A percentile compares a stretch with the other conserved stretches of the same genome.
phyloP scores from a whole-genome alignment of 2,797 vertebrate species.

The Microctenopoma lineatum region DNA sequence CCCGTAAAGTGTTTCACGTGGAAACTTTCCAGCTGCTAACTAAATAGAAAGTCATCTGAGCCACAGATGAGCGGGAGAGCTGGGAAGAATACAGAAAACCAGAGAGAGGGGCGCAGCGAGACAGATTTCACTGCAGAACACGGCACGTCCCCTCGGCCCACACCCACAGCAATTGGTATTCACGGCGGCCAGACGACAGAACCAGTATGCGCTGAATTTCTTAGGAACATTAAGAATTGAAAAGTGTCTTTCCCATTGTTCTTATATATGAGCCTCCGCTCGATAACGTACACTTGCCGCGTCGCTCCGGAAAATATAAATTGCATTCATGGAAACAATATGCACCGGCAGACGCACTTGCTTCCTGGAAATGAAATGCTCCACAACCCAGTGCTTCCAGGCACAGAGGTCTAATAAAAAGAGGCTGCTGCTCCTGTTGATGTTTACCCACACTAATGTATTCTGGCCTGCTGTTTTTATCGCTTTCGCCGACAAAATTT shows the following conservation, averaged over 20 bases:
- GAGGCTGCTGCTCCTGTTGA: conserved; percentile 55
- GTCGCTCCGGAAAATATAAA: conserved; percentile 74
- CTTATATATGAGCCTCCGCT: conserved; percentile 77
- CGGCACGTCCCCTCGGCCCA: conserved; percentile 42
- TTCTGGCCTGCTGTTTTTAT: conserved; percentile 63
- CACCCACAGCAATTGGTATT: conserved; percentile 71
- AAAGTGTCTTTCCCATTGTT: conserved; percentile 73
- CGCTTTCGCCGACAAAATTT: conserved; percentile 54
- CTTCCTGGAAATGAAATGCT: conserved; percentile 70
- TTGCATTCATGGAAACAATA: conserved; percentile 77
- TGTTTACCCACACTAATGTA: conserved; percentile 76
- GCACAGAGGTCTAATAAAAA: conserved; percentile 68
- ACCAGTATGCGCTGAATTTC: conserved; percentile 43
- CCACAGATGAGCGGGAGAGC: conserved; percentile 12
- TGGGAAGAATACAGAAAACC: conserved; percentile 38
- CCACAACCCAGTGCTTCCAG: conserved; percentile 56
- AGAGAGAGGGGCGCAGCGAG: conserved; percentile 5
- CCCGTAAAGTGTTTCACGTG: conserved; percentile 19
- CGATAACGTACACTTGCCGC: conserved; percentile 56
- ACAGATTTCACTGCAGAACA: conserved; percentile 46
- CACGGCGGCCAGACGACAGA: conserved; percentile 45
- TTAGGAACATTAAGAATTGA: conserved; percentile 69
- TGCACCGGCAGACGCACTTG: conserved; percentile 47
- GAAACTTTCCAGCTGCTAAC: conserved; percentile 44
- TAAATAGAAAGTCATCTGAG: conserved; percentile 40